Conservation (phyloP, 1,140 invertebrate genomes). For the Bombus balteatus region DNA sequence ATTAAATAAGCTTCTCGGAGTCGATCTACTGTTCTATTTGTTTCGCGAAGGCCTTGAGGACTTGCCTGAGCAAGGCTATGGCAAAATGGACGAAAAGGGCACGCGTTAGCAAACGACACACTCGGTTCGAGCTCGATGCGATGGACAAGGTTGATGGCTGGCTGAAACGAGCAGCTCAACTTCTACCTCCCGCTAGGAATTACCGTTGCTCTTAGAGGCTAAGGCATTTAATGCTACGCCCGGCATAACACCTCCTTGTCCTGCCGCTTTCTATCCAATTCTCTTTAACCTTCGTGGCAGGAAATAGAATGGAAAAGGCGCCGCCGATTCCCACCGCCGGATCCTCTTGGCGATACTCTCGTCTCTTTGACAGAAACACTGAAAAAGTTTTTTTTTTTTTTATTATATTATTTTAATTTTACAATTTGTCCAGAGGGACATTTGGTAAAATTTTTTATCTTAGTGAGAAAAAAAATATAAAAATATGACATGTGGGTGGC, state of each 20-base stretch:
- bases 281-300: slow-evolving; percentile 76
- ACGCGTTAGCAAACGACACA: slow-evolving; percentile 20
- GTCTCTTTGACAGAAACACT: background rate
- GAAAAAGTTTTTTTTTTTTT: too few relatives aligned
- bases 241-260: slow-evolving; percentile 67
- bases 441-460: too few relatives aligned
- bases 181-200: slow-evolving; percentile 78
- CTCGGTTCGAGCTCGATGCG: slow-evolving; percentile 5
- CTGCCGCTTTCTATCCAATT: slow-evolving; percentile 76
- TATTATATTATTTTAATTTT: too few relatives aligned
- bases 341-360: background rate
- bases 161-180: slow-evolving; percentile 68
- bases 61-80: slow-evolving; percentile 46
- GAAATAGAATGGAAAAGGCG: slow-evolving; percentile 73
- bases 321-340: slow-evolving; percentile 1
- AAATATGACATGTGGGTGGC: too few relatives aligned
- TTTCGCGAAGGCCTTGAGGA: slow-evolving; percentile 44
- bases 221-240: slow-evolving; percentile 76
- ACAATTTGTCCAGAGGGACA: too few relatives aligned
- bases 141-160: slow-evolving; percentile 50
- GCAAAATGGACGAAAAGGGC: slow-evolving; percentile 48
- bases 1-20: slow-evolving; percentile 13
- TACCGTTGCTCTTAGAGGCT: slow-evolving; percentile 80
- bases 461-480: too few relatives aligned
- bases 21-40: background rate